phyloP scores from a whole-genome alignment of 2,113 vertebrate species.

The Myodes glareolus region DNA sequence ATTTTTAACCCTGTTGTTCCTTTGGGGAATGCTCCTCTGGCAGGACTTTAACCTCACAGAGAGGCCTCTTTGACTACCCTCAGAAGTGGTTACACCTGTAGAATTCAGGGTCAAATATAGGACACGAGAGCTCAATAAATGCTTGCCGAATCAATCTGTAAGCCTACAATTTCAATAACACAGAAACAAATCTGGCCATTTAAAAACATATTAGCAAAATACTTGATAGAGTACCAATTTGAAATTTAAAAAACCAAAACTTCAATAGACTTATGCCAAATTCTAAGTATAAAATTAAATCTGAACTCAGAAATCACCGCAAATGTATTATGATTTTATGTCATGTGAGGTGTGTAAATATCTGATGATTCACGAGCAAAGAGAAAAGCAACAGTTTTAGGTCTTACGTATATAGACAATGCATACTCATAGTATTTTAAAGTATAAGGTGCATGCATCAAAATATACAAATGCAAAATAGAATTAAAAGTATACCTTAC shows the following conservation, averaged over 20 bases:
- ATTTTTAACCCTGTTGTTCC: not conserved
- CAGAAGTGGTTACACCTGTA: not conserved
- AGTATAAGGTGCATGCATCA: not conserved
- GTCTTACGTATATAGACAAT: not conserved
- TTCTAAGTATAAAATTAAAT: not conserved
- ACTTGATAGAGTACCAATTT: not conserved
- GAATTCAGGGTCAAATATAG: not conserved
- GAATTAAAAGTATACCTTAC: not conserved
- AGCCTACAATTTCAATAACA: slow-evolving; percentile 33
- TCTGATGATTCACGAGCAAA: not conserved
- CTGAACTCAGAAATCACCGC: slow-evolving; percentile 8
- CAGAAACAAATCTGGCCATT: slow-evolving; percentile 16
- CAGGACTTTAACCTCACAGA: not conserved
- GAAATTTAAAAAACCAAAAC: not conserved
- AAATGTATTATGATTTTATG: not conserved
- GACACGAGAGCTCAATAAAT: not conserved
- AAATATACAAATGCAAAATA: not conserved
- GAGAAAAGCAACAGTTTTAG: not conserved
- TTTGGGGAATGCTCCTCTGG: not conserved
- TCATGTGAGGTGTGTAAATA: not conserved
- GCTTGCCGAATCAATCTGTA: not conserved
- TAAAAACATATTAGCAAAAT: slow-evolving; percentile 28
- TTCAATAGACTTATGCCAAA: slow-evolving; percentile 7
- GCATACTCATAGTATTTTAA: not conserved
- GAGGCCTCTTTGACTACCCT: not conserved